These are phyloP conservation scores for Leucophenga varia DNA, from an alignment of 1,140 invertebrate species.

Conservation along the genomic window DNA sequence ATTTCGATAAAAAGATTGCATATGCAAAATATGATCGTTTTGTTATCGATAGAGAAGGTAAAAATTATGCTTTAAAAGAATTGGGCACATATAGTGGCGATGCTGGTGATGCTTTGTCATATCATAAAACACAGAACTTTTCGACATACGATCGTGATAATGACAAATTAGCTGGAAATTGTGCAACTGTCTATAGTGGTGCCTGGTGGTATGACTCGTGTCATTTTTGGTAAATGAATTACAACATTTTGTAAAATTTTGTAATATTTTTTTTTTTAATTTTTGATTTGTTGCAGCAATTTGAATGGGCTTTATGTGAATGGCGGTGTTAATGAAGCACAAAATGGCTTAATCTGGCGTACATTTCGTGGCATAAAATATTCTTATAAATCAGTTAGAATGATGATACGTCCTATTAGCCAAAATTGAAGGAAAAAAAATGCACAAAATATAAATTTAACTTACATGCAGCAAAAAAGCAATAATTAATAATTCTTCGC, in stretches of 20 bases:
- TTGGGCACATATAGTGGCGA: constrained; percentile 66
- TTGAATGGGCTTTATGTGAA: constrained; percentile 20
- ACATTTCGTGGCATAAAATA: constrained; percentile 57
- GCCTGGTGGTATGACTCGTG: constrained; percentile 66
- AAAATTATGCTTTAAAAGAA: constrained; percentile 65
- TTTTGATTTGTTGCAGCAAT: constrained; percentile 26
- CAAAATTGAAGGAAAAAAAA: too few species aligned
- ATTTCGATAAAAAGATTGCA: constrained; percentile 60
- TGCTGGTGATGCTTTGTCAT: constrained; percentile 66
- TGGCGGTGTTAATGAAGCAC: constrained; percentile 12
- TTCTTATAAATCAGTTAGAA: constrained; percentile 56
- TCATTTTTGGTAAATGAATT: constrained; percentile 20
- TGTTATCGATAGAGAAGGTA: constrained; percentile 62
- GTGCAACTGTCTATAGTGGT: constrained; percentile 63
- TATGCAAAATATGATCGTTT: constrained; percentile 67
- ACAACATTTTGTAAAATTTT: background rate
- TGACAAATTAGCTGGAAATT: constrained; percentile 67
- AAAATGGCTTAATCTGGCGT: constrained; percentile 27
- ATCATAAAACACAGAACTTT: constrained; percentile 69
- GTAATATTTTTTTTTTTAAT: constrained; percentile 2
- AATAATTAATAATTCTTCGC: too few species aligned
- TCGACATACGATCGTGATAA: constrained; percentile 70
- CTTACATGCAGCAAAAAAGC: too few species aligned
- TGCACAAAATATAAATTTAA: too few species aligned
- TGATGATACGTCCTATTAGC: constrained; percentile 56